These are phyloP conservation scores for Athripsodes cinereus DNA, from an alignment of 2,888 invertebrate genomes.

Conservation along the genomic window DNA sequence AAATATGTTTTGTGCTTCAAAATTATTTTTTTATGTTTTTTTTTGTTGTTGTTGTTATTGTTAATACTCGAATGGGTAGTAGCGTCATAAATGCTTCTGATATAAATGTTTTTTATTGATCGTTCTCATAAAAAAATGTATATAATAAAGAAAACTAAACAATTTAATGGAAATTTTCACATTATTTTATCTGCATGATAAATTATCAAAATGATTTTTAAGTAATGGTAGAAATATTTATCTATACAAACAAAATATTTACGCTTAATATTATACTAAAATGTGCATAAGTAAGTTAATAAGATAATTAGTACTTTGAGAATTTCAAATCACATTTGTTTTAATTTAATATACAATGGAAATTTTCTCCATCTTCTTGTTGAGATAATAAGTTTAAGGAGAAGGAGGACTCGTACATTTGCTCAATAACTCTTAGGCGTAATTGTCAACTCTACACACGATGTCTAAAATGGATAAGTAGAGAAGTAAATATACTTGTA, in stretches of 20 bases:
- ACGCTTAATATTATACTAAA: neutral
- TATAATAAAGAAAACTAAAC: no score
- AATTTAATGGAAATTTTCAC: no score
- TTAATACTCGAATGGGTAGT: no score
- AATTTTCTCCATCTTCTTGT: neutral
- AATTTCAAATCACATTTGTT: neutral
- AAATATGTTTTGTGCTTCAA: no score
- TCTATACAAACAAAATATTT: neutral
- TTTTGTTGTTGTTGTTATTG: no score
- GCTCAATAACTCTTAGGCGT: neutral
- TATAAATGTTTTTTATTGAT: no score
- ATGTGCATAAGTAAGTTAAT: no score
- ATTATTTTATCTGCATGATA: no score
- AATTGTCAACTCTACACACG: constrained; percentile 2
- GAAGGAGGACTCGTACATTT: neutral
- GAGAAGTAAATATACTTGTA: neutral
- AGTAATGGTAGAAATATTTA: neutral
- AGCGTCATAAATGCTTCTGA: no score
- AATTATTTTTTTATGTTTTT: no score
- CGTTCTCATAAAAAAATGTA: no score
- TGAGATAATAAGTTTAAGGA: neutral
- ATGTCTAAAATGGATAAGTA: neutral
- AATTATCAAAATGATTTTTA: no score
- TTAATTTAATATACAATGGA: constrained; percentile 1
- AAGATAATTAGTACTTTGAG: neutral